Evolutionary conservation across 2,113 vertebrate species (phyloP).

Genomic region (Channa maculata): DNA sequence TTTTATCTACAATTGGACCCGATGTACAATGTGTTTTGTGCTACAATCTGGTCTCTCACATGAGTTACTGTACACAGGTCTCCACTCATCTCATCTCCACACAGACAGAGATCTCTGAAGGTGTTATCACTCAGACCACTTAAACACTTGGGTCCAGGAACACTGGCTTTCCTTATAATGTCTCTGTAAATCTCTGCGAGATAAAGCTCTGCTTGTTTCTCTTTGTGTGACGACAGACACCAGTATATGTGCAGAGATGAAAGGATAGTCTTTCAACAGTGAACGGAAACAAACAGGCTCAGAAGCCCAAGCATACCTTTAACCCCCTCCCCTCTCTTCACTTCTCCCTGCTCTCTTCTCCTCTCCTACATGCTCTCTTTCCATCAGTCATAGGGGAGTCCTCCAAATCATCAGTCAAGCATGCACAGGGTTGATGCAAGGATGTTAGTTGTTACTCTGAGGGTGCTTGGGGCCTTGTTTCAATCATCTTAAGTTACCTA

Average conservation of each 20-base stretch:
- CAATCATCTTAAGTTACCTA: constrained; percentile 40
- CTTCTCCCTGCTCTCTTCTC: constrained; percentile 6
- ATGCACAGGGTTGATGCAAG: constrained; percentile 39
- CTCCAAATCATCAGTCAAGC: constrained; percentile 65
- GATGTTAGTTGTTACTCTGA: constrained; percentile 31
- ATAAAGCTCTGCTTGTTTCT: constrained; percentile 62
- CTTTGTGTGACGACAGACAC: constrained; percentile 65
- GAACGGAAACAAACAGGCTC: constrained; percentile 74
- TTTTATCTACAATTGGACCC: constrained; percentile 35
- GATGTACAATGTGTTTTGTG: neutral
- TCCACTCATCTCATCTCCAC: neutral
- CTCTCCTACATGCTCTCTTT: constrained; percentile 47
- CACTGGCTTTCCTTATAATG: constrained; percentile 38
- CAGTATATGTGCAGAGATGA: constrained; percentile 68
- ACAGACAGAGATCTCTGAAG: constrained; percentile 56
- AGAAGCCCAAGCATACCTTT: constrained; percentile 42
- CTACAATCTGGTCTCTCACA: constrained; percentile 32
- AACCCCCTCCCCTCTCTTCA: constrained; percentile 37
- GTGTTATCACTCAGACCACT: constrained; percentile 68
- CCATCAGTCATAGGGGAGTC: constrained; percentile 66
- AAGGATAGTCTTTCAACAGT: constrained; percentile 70
- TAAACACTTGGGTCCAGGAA: constrained; percentile 53
- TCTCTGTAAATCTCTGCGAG: constrained; percentile 65
- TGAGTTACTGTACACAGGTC: constrained; percentile 20
- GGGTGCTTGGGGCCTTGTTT: constrained; percentile 29